Conservation (phyloP, 37 sponge, comb jelly and placozoan species). For the Tethya wilhelma region DNA sequence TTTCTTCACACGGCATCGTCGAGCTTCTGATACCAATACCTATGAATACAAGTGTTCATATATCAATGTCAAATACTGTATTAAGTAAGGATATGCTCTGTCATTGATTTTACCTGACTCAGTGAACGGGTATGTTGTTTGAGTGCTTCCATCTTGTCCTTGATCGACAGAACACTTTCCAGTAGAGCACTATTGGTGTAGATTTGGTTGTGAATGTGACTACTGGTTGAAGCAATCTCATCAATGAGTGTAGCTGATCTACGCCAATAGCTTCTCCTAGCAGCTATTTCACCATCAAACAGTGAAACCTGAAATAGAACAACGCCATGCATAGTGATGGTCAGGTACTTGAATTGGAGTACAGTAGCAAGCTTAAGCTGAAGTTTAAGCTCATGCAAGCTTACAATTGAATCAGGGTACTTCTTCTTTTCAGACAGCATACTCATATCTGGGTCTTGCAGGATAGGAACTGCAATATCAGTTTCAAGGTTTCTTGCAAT, state of each 20-base stretch:
- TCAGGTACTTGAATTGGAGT: background rate
- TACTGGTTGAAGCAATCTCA: too few species aligned
- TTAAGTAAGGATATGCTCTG: too few species aligned
- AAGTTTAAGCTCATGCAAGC: background rate
- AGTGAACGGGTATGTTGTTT: background rate
- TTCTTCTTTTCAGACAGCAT: background rate
- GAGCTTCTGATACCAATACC: background rate
- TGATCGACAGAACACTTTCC: too few species aligned
- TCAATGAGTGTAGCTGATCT: background rate
- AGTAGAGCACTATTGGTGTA: too few species aligned
- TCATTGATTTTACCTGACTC: slow-evolving; percentile 4
- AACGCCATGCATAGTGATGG: background rate
- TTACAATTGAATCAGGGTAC: background rate
- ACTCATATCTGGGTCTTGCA: background rate
- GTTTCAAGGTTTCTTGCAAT: background rate
- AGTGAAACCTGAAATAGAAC: background rate
- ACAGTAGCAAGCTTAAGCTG: background rate
- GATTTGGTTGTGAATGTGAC: too few species aligned
- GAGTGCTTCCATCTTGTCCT: background rate
- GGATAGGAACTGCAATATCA: slow-evolving; percentile 1
- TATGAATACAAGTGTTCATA: too few species aligned
- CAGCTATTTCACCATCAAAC: background rate
- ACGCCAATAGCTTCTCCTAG: background rate
- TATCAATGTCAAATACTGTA: background rate
- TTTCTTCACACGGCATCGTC: background rate